Percentiles rank a stretch among this genome's conserved stretches.
phyloP scores from a whole-genome alignment of 2,888 invertebrate genomes.

The Leucoma salicis region DNA sequence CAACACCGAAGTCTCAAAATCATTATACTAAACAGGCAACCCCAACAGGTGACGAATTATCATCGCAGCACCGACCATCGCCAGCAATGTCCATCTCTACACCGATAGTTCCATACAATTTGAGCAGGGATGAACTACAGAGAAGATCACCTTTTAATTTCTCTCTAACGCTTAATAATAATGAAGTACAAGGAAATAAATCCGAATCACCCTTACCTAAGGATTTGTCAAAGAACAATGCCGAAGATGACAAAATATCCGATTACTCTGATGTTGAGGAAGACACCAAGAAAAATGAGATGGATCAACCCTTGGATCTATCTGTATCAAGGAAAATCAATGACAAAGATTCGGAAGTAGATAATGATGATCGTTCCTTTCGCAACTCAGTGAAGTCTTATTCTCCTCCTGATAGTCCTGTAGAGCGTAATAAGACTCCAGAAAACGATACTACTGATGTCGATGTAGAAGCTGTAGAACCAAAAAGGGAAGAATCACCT shows the following conservation, averaged over 20 bases:
- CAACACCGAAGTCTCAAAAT: slow-evolving; percentile 78
- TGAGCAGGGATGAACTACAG: slow-evolving; percentile 58
- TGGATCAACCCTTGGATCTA: slow-evolving; percentile 89
- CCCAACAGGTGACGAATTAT: slow-evolving; percentile 85
- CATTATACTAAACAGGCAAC: slow-evolving; percentile 84
- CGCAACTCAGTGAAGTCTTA: slow-evolving; percentile 72
- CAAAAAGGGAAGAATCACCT: slow-evolving; percentile 68
- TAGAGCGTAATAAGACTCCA: slow-evolving; percentile 65
- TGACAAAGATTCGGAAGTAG: slow-evolving; percentile 65
- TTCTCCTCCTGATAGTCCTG: slow-evolving; percentile 69
- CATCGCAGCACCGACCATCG: slow-evolving; percentile 84
- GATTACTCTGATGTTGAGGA: slow-evolving; percentile 66
- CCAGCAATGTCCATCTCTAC: slow-evolving; percentile 83
- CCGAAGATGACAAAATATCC: slow-evolving; percentile 55
- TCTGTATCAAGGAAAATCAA: slow-evolving; percentile 83
- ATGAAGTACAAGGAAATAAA: slow-evolving; percentile 50
- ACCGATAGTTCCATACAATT: slow-evolving; percentile 58
- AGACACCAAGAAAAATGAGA: slow-evolving; percentile 65
- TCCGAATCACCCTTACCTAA: slow-evolving; percentile 57
- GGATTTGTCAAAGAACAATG: slow-evolving; percentile 60
- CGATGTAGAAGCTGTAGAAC: slow-evolving; percentile 79
- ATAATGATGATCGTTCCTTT: slow-evolving; percentile 66
- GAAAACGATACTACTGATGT: slow-evolving; percentile 80
- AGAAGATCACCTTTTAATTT: slow-evolving; percentile 65
- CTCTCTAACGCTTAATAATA: slow-evolving; percentile 58